Conservation (phyloP, 2,797 vertebrate genomes). For the Sebastes vulpes region DNA sequence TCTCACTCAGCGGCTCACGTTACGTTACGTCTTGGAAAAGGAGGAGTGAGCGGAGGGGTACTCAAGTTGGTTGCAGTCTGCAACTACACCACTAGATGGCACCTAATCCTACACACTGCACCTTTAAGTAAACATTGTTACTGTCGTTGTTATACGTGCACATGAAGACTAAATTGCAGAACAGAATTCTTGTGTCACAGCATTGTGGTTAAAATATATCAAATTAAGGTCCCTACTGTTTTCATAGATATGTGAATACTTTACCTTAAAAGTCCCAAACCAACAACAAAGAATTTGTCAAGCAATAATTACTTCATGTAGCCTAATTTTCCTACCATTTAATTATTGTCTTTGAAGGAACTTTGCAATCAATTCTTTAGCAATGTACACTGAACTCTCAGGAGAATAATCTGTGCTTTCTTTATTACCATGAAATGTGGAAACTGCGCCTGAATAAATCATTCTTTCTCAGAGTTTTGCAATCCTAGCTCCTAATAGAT, state of each 20-base stretch:
- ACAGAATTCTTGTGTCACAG: not conserved
- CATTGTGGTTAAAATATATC: not conserved
- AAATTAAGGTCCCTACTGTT: not conserved
- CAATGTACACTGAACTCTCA: not conserved
- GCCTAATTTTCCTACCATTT: not conserved
- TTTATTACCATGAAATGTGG: constrained; percentile 5
- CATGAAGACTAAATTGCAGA: too few relatives aligned
- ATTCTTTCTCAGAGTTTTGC: constrained; percentile 15
- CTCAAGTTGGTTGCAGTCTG: too few relatives aligned
- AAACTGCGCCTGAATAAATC: constrained; percentile 1
- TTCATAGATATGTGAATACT: not conserved
- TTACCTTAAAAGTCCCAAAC: not conserved
- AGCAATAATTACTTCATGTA: not conserved
- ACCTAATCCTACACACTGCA: too few relatives aligned
- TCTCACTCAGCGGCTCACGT: too few relatives aligned
- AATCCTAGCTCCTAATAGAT: constrained; percentile 10
- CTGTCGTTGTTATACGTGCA: too few relatives aligned
- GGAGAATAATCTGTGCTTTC: not conserved
- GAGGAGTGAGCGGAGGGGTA: too few relatives aligned
- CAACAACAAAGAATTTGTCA: not conserved
- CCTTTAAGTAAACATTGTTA: too few relatives aligned
- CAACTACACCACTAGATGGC: too few relatives aligned
- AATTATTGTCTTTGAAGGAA: not conserved
- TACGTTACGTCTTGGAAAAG: too few relatives aligned
- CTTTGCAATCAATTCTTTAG: not conserved